phyloP scores from a whole-genome alignment of 2,888 invertebrate species.

The Tenthredo livida region DNA sequence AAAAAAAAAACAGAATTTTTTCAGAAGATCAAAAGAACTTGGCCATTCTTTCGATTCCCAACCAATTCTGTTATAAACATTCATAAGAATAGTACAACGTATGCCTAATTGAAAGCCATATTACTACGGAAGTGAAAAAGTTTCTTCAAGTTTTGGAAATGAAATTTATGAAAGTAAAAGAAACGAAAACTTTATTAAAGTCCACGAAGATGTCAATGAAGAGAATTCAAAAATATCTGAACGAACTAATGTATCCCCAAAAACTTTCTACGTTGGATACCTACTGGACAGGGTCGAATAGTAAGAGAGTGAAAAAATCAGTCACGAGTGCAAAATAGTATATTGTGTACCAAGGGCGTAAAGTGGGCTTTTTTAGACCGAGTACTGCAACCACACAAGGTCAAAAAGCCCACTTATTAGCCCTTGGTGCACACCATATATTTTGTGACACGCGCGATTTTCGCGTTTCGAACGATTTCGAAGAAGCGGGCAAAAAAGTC shows the following conservation, averaged over 20 bases:
- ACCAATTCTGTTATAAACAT: not conserved
- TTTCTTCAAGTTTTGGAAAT: not conserved
- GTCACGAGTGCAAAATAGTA: not conserved
- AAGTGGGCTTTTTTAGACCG: too few relatives aligned
- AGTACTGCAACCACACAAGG: too few relatives aligned
- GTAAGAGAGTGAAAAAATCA: not conserved
- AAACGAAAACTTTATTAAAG: not conserved
- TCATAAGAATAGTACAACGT: not conserved
- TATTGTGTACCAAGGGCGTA: too few relatives aligned
- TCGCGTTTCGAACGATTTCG: too few relatives aligned
- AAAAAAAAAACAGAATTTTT: not conserved
- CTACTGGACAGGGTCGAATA: not conserved
- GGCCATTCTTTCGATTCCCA: not conserved
- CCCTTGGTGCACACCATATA: too few relatives aligned
- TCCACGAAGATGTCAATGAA: not conserved
- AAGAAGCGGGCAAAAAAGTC: too few relatives aligned
- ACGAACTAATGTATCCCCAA: not conserved
- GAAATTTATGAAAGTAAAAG: not conserved
- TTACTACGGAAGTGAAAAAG: not conserved
- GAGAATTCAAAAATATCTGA: not conserved
- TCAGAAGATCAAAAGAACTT: not conserved
- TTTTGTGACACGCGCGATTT: too few relatives aligned
- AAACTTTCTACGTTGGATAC: too few relatives aligned
- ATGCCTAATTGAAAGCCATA: not conserved
- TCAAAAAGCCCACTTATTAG: too few relatives aligned